A percentile compares a stretch with the other conserved stretches of the same genome.
Evolutionary conservation across 2,113 vertebrate species (phyloP).

Genomic region (Nyctereutes procyonoides): DNA sequence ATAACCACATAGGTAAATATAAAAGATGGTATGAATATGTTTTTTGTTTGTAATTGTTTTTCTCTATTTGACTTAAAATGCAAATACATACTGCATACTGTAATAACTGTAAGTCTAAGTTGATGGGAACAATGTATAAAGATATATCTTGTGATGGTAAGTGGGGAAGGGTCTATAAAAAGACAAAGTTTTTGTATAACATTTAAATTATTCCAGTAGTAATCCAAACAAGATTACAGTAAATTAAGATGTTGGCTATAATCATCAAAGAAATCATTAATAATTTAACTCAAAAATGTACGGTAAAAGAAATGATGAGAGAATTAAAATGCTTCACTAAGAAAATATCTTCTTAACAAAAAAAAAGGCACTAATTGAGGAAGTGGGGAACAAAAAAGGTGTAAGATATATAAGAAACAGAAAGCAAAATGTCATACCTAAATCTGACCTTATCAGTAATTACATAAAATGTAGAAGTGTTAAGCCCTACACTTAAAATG

Average conservation of each 20-base stretch:
- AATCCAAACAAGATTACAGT: not conserved
- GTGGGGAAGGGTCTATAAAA: not conserved
- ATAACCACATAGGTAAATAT: not conserved
- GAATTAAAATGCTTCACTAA: not conserved
- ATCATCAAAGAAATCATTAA: not conserved
- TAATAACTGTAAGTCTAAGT: not conserved
- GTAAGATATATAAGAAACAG: no score
- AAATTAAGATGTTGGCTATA: not conserved
- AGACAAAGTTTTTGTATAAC: not conserved
- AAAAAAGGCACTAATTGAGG: not conserved
- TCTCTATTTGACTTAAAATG: not conserved
- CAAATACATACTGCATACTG: fast-evolving
- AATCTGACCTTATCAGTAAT: not conserved
- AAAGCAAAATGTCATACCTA: not conserved
- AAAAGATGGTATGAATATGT: not conserved
- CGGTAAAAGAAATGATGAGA: not conserved
- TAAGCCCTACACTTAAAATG: not conserved
- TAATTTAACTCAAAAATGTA: not conserved
- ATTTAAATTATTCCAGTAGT: not conserved
- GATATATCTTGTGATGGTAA: not conserved
- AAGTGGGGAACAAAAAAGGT: not conserved
- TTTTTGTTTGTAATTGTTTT: not conserved
- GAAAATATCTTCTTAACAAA: not conserved
- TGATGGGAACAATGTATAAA: not conserved
- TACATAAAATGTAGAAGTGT: not conserved